Base-by-base conservation (phyloP, 1,140 invertebrate species). In the Pristionchus pacificus region DNA sequence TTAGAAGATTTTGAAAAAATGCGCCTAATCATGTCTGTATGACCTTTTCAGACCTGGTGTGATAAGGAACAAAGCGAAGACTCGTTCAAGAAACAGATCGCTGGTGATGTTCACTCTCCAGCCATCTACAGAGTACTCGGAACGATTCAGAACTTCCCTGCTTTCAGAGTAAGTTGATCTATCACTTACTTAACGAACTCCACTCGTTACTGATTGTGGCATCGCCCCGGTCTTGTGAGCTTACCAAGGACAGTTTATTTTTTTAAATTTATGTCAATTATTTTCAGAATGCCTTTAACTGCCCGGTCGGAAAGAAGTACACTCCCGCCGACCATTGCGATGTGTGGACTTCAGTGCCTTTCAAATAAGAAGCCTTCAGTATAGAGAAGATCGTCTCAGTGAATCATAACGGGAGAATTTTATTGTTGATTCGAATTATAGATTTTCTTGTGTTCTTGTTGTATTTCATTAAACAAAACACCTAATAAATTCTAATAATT, bases 141-240 rank as follows among this genome's bases (percentile, higher is more conserved):
- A n/a, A 71, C 78, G 14, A 66, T 80, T 19, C 76, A 80, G 60
- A 80, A 80, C 68, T 80, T 83, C 69, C 80, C 80, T 24, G 79
- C 79, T 29, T 80, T 80, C 69, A n/a, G n/a, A n/a, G n/a, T n/a
- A n/a, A n/a, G n/a, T n/a, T n/a, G n/a, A n/a, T n/a, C n/a, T n/a
- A n/a, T n/a, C n/a, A n/a, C n/a, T n/a, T n/a, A n/a, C n/a, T n/a
- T n/a, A n/a, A n/a, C n/a, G n/a, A n/a, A n/a, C n/a, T n/a, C n/a
- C n/a, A n/a, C n/a, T n/a, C n/a, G n/a, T n/a, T n/a, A n/a, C n/a
- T n/a, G n/a, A n/a, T n/a, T n/a, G n/a, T 10, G 19, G 38, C 38
- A 49, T 49, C 38, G 19, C 19, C 19, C 19, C 19, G 38, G 38
- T 19, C 6, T 49, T 10, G 38, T 6, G 6, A 19, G 19, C 6